Evolutionary conservation across 2,113 vertebrate species (phyloP), one percentile per base, ranked within the genome.

Genomic region (Halcyon senegalensis): DNA sequence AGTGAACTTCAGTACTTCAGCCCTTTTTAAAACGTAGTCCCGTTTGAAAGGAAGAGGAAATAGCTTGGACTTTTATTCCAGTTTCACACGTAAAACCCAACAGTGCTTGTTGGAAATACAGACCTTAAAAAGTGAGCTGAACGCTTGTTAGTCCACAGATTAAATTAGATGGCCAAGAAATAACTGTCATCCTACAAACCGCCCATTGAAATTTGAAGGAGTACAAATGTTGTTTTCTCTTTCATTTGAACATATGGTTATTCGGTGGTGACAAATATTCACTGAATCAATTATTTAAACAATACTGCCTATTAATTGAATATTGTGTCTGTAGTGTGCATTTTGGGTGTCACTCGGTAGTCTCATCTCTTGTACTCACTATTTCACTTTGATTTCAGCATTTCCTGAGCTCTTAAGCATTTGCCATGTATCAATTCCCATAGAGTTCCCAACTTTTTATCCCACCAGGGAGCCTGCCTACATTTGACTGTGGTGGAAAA

Each of bases 401-500:
- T 83, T 92, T 97, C 70, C 56, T 96, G 78, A 31, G 20, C 43
- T 91, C 60, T 89, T 72, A 73, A 91, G 17, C 23, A 39, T 68
- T 90, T 66, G 25, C 83, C 35, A n/a, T 35, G 2, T 55, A 46
- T 89, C 2, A 5, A 72, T 93, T 85, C 46, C 33, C 24, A 24
- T 48, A 59, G 69, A 80, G 12, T 82, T 76, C 25, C 41, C 56
- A 64, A 66, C 75, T 82, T 93, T 68, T 87, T 58, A 66, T 75
- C 11, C 30, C 37, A 8, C 16, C 7, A 15, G 63, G 62, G 16
- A 94, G 27, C 21, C 51, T 87, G 9, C 1, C 2, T 7, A 3
- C 53, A 23, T 73, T 59, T 82, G 17, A 37, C 44, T 4, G n/a
- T 30, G 27, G 30, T 73, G 27, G 30, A 70, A 87, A 48, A 48